Base-by-base conservation (phyloP, 2,113 vertebrate genomes). In the Misgurnus mizolepis region DNA sequence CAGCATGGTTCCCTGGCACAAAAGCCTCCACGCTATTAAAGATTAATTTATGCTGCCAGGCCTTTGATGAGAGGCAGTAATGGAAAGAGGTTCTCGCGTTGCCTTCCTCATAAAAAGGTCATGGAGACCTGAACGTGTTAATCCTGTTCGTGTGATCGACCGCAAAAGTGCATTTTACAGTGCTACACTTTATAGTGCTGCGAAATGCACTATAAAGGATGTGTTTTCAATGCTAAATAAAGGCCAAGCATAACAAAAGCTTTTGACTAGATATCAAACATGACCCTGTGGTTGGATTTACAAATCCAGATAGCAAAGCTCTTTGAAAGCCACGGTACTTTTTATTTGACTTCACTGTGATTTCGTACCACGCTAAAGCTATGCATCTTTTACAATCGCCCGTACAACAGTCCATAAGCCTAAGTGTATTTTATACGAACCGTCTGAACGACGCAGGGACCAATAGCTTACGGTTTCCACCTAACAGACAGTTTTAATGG, bases 1-100 rank as follows among this genome's bases (percentile, higher is more conserved):
- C 94, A 95, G 95, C 93, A 89, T 92, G 94, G 88, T 89, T 90
- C 92, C 94, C 94, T 82, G 71, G 91, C 91, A 91, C 87, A 91
- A 93, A 93, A 89, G 62, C 79, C 85, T 88, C 88, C 90, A 90
- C 89, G 89, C 89, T 90, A 92, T 91, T 90, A 92, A 91, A 90
- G 89, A 93, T 91, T 91, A 92, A 95, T 93, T 92, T 92, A 93
- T 88, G 92, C 91, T 89, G 87, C 12, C 84, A 91, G 87, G 82
- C 81, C 91, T 95, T 93, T 94, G 93, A 94, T 91, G 88, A 93
- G 86, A 77, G 60, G 65, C 77, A 47, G 83, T 88, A 89, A 90
- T 86, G 88, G 90, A 87, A 79, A 86, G 79, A 89, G 84, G 81
- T 83, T 40, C 78, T 79, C 58, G 83, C 45, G 68, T 68, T 39